phyloP scores from a whole-genome alignment of 30 jellyfish, hydroid and myxozoan species.

The Sanderia malayensis region DNA sequence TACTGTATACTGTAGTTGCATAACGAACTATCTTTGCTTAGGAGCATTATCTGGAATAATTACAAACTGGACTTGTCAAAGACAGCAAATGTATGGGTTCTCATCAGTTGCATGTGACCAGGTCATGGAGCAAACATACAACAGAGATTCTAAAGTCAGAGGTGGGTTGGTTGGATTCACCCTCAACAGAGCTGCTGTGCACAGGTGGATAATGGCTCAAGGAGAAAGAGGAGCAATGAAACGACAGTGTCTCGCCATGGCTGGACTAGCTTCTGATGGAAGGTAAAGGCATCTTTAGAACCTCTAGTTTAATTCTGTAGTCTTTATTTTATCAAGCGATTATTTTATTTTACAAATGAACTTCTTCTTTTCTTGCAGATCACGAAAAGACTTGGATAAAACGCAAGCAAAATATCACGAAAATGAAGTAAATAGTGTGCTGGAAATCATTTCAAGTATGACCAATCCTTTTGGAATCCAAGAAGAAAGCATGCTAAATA shows the following conservation, averaged over 20 bases:
- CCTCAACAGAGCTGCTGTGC: slow-evolving; percentile 19
- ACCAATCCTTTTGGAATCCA: slow-evolving; percentile 26
- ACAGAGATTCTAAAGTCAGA: slow-evolving; percentile 63
- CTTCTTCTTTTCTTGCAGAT: not conserved
- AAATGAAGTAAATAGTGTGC: not conserved
- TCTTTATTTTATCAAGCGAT: not conserved
- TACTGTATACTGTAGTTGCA: not conserved
- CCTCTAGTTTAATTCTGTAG: not conserved
- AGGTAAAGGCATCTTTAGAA: slow-evolving; percentile 19
- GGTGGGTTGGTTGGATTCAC: slow-evolving; percentile 72
- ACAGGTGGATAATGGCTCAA: slow-evolving; percentile 38
- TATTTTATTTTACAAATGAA: not conserved
- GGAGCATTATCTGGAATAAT: not conserved
- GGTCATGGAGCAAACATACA: slow-evolving; percentile 56
- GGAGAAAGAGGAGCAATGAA: slow-evolving; percentile 27
- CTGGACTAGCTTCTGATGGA: slow-evolving; percentile 15
- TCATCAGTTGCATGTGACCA: slow-evolving; percentile 59
- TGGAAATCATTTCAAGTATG: slow-evolving; percentile 23
- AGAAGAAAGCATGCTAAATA: not conserved
- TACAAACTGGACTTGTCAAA: slow-evolving; percentile 53
- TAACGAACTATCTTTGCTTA: not conserved
- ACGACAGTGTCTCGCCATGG: slow-evolving; percentile 15
- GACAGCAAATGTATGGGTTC: slow-evolving; percentile 42
- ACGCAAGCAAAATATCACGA: slow-evolving; percentile 15
- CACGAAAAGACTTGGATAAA: slow-evolving; percentile 23